Conservation (phyloP, 2,888 invertebrate species). For the Baccha elongata region DNA sequence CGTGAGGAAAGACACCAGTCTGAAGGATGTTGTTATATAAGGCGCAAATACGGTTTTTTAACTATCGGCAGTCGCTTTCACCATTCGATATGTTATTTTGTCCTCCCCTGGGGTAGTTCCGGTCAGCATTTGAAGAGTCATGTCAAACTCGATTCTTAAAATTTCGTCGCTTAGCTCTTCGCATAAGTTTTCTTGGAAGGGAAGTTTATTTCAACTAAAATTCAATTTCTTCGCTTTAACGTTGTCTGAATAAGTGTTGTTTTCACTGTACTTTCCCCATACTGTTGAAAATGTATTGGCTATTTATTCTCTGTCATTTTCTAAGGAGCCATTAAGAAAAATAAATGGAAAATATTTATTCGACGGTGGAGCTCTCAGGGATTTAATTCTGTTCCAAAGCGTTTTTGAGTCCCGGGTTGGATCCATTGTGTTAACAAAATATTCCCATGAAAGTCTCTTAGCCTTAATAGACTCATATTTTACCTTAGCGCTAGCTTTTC, state of each 20-base stretch:
- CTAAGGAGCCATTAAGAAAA: neutral
- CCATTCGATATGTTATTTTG: neutral
- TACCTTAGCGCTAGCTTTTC: no score
- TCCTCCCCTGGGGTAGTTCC: neutral
- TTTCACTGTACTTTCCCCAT: neutral
- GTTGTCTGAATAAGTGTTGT: neutral
- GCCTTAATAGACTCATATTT: no score
- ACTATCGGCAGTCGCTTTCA: neutral
- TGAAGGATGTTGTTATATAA: conserved; percentile 14
- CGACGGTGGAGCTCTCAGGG: neutral
- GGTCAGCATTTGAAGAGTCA: neutral
- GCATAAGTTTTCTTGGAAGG: neutral
- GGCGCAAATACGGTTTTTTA: neutral
- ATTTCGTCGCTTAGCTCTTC: no score
- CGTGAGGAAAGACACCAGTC: conserved; percentile 10
- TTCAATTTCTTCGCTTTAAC: neutral
- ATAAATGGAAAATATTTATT: neutral
- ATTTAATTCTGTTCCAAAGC: neutral
- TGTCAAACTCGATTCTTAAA: neutral
- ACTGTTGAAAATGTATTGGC: neutral
- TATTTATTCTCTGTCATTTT: neutral
- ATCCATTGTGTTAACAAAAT: neutral
- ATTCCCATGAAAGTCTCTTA: no score
- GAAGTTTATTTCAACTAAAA: neutral
- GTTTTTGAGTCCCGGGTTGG: neutral